Evolutionary conservation across 2,888 invertebrate genomes (phyloP).

Genomic region (Coelinius sp.): DNA sequence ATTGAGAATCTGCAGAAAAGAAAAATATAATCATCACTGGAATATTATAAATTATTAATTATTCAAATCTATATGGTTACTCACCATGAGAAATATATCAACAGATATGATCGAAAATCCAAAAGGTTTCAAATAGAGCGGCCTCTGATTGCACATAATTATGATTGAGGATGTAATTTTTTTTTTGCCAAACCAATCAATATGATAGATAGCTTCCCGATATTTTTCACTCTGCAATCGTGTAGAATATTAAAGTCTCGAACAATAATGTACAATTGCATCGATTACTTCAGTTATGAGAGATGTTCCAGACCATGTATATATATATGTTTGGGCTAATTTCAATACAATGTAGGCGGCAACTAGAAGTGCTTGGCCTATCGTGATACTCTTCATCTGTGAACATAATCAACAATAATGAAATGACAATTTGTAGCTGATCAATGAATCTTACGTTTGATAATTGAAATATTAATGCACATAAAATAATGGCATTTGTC

Average conservation of each 20-base stretch:
- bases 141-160: slow-evolving; percentile 35
- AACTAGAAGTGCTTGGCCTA: neutral
- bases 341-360: neutral
- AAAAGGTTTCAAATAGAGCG: slow-evolving; percentile 32
- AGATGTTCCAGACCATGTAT: neutral
- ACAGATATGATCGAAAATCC: slow-evolving; percentile 32
- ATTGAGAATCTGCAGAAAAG: slow-evolving; percentile 38
- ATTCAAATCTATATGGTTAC: neutral
- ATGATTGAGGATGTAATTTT: slow-evolving; percentile 4
- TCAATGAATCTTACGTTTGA: slow-evolving; percentile 51
- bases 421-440: too few relatives aligned
- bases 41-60: neutral
- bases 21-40: neutral
- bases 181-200: neutral
- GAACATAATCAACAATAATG: neutral
- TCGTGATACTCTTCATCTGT: neutral
- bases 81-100: slow-evolving; percentile 41
- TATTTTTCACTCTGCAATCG: slow-evolving; percentile 24
- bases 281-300: neutral
- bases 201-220: slow-evolving; percentile 28
- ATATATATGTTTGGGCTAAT: neutral
- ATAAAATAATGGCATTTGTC: slow-evolving; percentile 53
- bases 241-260: neutral
- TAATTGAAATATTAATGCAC: slow-evolving; percentile 53
- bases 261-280: neutral